phyloP scores from a whole-genome alignment of 1,140 invertebrate species.

The Drosophila nigrodunni region DNA sequence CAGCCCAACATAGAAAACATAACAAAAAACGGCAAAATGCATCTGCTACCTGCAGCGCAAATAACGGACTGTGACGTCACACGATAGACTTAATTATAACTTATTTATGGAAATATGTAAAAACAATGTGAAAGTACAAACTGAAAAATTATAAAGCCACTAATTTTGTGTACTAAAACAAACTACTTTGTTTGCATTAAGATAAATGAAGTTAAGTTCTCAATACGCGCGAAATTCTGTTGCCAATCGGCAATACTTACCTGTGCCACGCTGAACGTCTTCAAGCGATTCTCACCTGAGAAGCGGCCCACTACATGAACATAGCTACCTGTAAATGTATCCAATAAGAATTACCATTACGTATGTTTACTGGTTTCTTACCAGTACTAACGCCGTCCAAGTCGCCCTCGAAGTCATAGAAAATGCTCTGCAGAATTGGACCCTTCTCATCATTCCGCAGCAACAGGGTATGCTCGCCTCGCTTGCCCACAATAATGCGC shows the following conservation, averaged over 20 bases:
- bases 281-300: constrained; percentile 60
- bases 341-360: not conserved
- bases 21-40: constrained; percentile 26
- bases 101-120: constrained; percentile 21
- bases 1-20: not conserved
- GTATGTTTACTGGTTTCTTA: not conserved
- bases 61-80: constrained; percentile 27
- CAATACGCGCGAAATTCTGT: constrained; percentile 56
- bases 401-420: constrained; percentile 65
- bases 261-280: constrained; percentile 57
- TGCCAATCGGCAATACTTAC: constrained; percentile 46
- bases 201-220: constrained; percentile 62
- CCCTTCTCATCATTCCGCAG: constrained; percentile 60
- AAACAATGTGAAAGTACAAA: constrained; percentile 63
- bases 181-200: constrained; percentile 62
- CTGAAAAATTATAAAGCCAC: constrained; percentile 36
- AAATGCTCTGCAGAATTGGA: constrained; percentile 71
- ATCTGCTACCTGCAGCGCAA: not conserved
- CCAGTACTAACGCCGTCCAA: constrained; percentile 40
- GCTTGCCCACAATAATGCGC: constrained; percentile 67
- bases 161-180: constrained; percentile 1
- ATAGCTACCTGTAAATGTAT: constrained; percentile 49
- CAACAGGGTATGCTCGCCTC: constrained; percentile 57
- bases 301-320: constrained; percentile 68
- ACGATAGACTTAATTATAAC: constrained; percentile 13